Conservation (phyloP, 2,113 vertebrate species). For the Stercorarius parasiticus region DNA sequence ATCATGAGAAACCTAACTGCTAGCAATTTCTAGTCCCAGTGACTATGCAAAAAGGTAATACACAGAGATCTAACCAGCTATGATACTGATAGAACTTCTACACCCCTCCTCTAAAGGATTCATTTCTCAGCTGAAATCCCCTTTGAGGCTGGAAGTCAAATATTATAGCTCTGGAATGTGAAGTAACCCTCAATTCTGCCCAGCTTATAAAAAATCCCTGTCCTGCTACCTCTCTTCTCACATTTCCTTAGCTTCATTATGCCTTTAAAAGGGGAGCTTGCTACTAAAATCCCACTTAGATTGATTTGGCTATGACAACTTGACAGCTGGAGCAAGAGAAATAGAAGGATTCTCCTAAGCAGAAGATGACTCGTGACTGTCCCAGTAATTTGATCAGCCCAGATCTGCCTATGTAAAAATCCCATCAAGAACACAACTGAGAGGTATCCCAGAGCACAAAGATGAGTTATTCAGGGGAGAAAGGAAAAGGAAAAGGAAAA, state of each 20-base stretch:
- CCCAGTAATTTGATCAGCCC: neutral
- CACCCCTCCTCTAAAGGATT: neutral
- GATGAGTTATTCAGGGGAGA: neutral
- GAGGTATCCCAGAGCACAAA: neutral
- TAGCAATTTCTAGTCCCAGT: neutral
- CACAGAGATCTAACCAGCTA: neutral
- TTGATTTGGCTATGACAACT: neutral
- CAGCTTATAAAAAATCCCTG: neutral
- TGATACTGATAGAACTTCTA: neutral
- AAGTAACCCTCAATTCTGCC: neutral
- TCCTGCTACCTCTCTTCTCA: neutral
- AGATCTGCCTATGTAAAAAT: neutral
- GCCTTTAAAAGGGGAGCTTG: neutral
- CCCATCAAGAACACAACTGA: neutral
- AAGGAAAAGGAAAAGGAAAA: neutral
- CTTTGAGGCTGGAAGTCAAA: neutral
- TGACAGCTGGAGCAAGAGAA: constrained; percentile 1
- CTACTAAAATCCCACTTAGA: neutral
- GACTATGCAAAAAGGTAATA: neutral
- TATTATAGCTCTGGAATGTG: neutral
- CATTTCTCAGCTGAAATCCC: neutral
- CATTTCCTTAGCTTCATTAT: neutral
- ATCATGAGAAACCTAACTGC: neutral
- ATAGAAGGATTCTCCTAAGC: neutral
- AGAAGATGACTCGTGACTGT: neutral